Conservation (phyloP, 37 sponge, comb jelly and placozoan genomes). For the Diacarnus erythraeanus region DNA sequence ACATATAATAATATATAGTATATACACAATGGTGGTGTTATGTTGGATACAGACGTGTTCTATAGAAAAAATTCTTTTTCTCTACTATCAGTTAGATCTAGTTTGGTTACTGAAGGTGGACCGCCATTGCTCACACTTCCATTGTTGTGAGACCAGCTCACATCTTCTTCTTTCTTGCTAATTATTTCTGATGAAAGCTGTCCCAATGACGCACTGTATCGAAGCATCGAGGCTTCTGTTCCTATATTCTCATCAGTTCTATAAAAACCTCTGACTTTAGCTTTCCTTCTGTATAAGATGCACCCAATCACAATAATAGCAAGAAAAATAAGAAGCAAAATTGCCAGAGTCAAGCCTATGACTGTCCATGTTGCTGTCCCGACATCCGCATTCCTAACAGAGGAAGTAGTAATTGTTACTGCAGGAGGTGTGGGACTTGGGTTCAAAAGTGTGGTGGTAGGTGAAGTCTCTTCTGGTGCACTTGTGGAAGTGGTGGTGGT, state of each 20-base stretch:
- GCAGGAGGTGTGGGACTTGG: neutral
- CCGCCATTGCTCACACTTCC: neutral
- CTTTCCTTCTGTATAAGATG: neutral
- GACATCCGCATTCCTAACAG: neutral
- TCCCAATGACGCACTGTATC: constrained; percentile 43
- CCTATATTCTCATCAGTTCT: constrained; percentile 22
- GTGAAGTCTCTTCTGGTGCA: neutral
- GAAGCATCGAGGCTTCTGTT: neutral
- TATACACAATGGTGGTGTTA: neutral
- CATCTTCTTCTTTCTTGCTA: neutral
- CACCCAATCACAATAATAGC: neutral
- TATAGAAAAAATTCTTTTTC: neutral
- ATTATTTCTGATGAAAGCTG: constrained; percentile 32
- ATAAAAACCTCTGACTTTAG: constrained; percentile 27
- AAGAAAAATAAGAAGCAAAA: neutral
- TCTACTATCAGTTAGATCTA: neutral
- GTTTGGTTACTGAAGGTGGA: neutral
- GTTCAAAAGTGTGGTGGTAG: neutral
- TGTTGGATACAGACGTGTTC: too few species aligned
- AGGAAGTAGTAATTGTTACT: neutral
- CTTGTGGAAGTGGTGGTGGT: constrained; percentile 2
- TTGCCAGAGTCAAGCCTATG: neutral
- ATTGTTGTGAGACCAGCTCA: neutral
- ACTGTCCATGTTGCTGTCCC: neutral
- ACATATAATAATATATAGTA: too few species aligned